These are phyloP conservation scores for Panopea generosa DNA, from an alignment of 2,888 invertebrate species.

Conservation along the genomic window DNA sequence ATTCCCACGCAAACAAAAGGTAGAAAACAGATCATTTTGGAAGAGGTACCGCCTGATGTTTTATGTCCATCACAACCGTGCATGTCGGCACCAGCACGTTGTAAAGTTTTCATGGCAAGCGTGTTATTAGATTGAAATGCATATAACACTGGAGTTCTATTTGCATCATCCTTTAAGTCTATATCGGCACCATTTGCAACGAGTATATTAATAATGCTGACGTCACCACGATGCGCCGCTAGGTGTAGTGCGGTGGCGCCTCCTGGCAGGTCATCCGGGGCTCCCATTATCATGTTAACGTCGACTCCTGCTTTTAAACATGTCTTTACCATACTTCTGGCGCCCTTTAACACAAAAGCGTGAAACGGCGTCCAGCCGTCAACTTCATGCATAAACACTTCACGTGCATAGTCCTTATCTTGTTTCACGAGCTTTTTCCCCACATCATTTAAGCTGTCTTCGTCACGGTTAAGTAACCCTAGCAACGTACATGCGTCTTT, in stretches of 20 bases:
- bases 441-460: conserved; percentile 71
- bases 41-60: conserved; percentile 42
- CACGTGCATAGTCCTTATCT: conserved; percentile 62
- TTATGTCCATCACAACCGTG: conserved; percentile 54
- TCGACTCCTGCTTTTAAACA: conserved; percentile 72
- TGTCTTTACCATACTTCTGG: conserved; percentile 74
- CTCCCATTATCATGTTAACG: conserved; percentile 76
- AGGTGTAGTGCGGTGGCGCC: conserved; percentile 76
- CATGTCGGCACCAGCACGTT: conserved; percentile 76
- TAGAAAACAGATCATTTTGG: conserved; percentile 56
- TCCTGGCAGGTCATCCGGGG: conserved; percentile 75
- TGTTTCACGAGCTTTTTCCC: conserved; percentile 69
- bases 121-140: conserved; percentile 72
- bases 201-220: conserved; percentile 75
- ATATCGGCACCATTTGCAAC: conserved; percentile 71
- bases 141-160: conserved; percentile 72
- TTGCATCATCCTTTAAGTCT: conserved; percentile 64
- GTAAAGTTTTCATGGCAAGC: conserved; percentile 71
- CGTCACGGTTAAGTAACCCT: conserved; percentile 72
- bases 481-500: conserved; percentile 72
- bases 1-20: conserved; percentile 60
- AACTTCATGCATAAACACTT: conserved; percentile 70
- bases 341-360: conserved; percentile 77
- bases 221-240: conserved; percentile 80
- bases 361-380: conserved; percentile 82